These are phyloP conservation scores for Pristionchus pacificus DNA, from an alignment of 1,140 invertebrate genomes.

Conservation along the genomic window DNA sequence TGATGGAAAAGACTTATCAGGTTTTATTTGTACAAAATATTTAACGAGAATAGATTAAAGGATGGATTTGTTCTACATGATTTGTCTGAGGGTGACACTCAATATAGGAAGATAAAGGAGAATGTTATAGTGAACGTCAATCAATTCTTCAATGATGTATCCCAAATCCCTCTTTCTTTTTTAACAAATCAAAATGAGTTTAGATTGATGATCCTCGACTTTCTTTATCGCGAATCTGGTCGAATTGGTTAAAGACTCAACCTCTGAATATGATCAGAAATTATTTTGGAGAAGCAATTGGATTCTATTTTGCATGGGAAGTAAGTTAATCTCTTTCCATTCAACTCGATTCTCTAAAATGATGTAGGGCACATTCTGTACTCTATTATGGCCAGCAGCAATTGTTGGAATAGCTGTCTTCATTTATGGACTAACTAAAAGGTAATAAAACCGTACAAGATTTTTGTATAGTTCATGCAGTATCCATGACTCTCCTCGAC, in stretches of 20 bases:
- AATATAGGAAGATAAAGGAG: slow-evolving; percentile 22
- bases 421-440: slow-evolving; percentile 22
- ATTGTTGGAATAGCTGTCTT: slow-evolving; percentile 27
- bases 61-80: slow-evolving; percentile 1
- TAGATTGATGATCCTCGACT: background rate
- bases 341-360: background rate
- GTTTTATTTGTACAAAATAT: slow-evolving; percentile 21
- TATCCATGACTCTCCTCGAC: slow-evolving; percentile 5
- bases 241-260: slow-evolving; percentile 23
- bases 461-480: background rate
- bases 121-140: slow-evolving; percentile 3
- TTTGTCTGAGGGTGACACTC: slow-evolving; percentile 10
- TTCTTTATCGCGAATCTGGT: background rate
- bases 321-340: background rate
- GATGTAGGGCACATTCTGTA: slow-evolving; percentile 21
- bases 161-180: background rate
- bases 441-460: background rate
- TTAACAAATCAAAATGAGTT: background rate
- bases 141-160: slow-evolving; percentile 16
- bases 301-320: slow-evolving; percentile 33
- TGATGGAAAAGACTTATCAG: slow-evolving; percentile 26
- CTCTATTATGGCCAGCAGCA: slow-evolving; percentile 27
- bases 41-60: background rate
- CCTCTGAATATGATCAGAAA: slow-evolving; percentile 22
- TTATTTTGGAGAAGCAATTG: slow-evolving; percentile 32